Conservation (phyloP, 2,113 vertebrate genomes). For the Callithrix jacchus region DNA sequence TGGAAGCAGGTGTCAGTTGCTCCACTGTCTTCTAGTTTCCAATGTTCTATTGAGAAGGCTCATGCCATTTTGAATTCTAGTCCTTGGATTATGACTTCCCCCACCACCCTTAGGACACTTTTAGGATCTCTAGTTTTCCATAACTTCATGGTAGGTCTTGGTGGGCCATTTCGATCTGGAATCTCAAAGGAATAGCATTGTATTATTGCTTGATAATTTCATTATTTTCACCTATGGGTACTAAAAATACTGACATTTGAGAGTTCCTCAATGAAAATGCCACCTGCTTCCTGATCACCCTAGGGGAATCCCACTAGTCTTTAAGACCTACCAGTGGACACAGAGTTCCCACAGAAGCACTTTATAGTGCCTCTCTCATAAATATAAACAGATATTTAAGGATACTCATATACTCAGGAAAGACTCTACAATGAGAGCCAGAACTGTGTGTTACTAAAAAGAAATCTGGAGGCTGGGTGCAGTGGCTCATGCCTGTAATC, state of each 20-base stretch:
- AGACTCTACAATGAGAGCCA: neutral
- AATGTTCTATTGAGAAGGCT: neutral
- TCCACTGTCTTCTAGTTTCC: neutral
- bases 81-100: neutral
- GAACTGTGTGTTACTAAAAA: conserved; percentile 18
- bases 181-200: neutral
- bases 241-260: neutral
- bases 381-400: neutral
- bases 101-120: neutral
- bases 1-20: neutral
- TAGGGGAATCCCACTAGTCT: neutral
- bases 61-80: neutral
- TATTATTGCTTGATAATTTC: neutral
- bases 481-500: too few relatives aligned
- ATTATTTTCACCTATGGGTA: neutral
- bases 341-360: neutral
- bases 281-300: neutral
- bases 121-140: neutral
- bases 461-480: neutral
- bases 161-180: neutral
- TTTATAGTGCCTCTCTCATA: neutral
- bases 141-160: neutral
- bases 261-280: neutral
- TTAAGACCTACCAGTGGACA: neutral
- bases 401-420: neutral